These are phyloP conservation scores for Augiades crinisus DNA, from an alignment of 2,888 invertebrate genomes.

Conservation along the genomic window DNA sequence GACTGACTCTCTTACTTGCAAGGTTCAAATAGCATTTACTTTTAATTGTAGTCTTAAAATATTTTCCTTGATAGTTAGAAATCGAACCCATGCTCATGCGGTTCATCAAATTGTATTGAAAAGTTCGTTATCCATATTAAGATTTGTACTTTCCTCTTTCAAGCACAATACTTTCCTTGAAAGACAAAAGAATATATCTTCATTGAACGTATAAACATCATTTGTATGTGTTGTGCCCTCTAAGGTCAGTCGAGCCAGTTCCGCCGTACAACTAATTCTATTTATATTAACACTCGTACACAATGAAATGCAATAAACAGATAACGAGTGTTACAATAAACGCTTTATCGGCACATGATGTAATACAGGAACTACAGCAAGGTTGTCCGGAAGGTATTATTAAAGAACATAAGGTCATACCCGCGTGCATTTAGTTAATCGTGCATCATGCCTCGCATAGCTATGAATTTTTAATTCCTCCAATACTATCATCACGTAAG, in stretches of 20 bases:
- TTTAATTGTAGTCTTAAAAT: no score
- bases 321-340: constrained; percentile 43
- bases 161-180: no score
- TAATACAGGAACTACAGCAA: constrained; percentile 74
- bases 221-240: constrained; percentile 19
- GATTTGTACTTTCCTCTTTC: no score
- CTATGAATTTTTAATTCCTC: constrained; percentile 37
- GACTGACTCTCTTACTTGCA: no score
- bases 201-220: not conserved
- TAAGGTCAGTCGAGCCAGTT: constrained; percentile 18
- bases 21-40: no score
- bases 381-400: constrained; percentile 69
- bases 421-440: constrained; percentile 58
- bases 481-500: constrained; percentile 33
- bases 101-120: no score
- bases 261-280: constrained; percentile 23
- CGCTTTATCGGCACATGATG: constrained; percentile 67
- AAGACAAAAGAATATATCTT: no score
- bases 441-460: constrained; percentile 44
- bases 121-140: no score
- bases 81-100: no score
- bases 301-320: constrained; percentile 27
- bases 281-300: constrained; percentile 25
- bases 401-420: constrained; percentile 54
- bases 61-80: no score